Evolutionary conservation across 2,888 invertebrate species (phyloP), one percentile per base, ranked within the genome.

Genomic region (Lumbricus terrestris): DNA sequence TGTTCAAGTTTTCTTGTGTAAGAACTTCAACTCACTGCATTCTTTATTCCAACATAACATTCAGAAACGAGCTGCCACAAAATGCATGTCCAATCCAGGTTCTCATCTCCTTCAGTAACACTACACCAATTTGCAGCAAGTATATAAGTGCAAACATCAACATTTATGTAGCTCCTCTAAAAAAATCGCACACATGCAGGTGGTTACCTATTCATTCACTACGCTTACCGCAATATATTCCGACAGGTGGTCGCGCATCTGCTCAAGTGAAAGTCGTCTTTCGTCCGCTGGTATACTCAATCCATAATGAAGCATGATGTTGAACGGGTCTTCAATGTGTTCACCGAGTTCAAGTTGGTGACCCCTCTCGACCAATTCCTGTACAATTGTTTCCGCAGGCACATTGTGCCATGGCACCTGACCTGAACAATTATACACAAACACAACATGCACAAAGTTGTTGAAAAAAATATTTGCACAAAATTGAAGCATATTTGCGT

Each of bases 241-340:
- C 0, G 85, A 34, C 89, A 90, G 88, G 88, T 88, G 40, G 42
- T 91, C 91, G 35, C 90, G 82, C 89, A 91, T 89, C 90, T 91
- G 91, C 42, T 91, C 91, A 18, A 91, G 82, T 20, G 90, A 90
- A 85, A 91, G 38, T 29, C 89, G 88, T 85, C 91, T 37, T 18
- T 82, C 82, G 18, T 69, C 85, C 5, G 91, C 90, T 0, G 88
- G 88, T 16, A 35, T 16, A 37, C 42, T 88, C 85, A 91, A 88
- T 29, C 91, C 91, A 54, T 91, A 90, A 83, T 91, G 90, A 54
- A 91, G 90, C 23, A 91, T n/a, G 69, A 69, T 83, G n/a, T 69
- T 54, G 90, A 90, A 91, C 37, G 91, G 91, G 33, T 89, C 47
- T 69, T 90, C 82, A 34, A 91, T 82, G 34, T 35, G 33, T 16